Evolutionary conservation across 1,140 invertebrate species (phyloP), one percentile per base, ranked within the genome.

Genomic region (Vanessa atalanta): DNA sequence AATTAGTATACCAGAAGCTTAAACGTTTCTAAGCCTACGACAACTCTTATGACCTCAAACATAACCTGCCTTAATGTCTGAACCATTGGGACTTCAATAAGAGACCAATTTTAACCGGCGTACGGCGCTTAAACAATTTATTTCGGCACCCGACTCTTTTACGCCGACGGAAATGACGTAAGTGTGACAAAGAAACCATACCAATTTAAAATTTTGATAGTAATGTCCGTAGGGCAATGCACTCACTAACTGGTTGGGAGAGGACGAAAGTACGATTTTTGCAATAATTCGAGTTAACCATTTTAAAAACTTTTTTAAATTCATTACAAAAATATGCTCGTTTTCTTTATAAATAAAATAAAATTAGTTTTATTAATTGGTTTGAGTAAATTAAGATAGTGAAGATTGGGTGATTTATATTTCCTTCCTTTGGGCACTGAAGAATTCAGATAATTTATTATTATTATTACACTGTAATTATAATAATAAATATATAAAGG

Each of bases 221-320:
- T 85, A 86, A 85, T 84, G 77, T 82, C 75, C 73, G 48, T 79
- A 75, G 90, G 86, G 86, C 90, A 91, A 87, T 85, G 89, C 82
- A 91, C 90, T 83, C 86, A 72, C 66, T 80, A 86, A 90, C 87
- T 86, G 86, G 87, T 89, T 87, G 84, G 77, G 86, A 89, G 82
- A 91, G 90, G 90, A 88, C 88, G 86, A 92, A 91, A 92, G 89
- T 91, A 89, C 89, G 83, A 85, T 89, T 90, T 88, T 91, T 86
- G 81, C 84, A 83, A 85, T 86, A 83, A 89, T 85, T 84, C 76
- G 83, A 88, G 79, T 88, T 81, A 83, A 83, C 80, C 83, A 31
- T 65, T 31, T 14, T 26, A 55, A 16, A 50, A 16, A 67, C 48
- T 37, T 53, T 71, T 70, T 55, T n/a, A 53, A 68, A 57, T 13